These are phyloP conservation scores for Crypturellus undulatus DNA, from an alignment of 2,113 vertebrate species.

Conservation along the genomic window DNA sequence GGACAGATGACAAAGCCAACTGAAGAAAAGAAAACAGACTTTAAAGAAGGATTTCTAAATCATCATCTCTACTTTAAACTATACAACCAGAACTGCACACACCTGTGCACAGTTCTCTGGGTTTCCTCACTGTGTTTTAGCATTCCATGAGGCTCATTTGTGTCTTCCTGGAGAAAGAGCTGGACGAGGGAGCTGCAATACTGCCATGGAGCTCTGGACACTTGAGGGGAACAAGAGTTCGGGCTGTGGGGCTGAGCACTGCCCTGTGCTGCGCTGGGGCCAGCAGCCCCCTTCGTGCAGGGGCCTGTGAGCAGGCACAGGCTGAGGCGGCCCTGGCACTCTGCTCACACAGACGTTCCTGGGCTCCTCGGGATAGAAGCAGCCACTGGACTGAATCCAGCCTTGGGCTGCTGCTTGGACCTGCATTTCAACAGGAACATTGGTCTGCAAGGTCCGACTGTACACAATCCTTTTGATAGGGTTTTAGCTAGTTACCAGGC, in stretches of 20 bases:
- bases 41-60: background rate
- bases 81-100: background rate
- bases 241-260: fast-evolving
- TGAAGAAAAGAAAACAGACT: background rate
- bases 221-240: background rate
- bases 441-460: background rate
- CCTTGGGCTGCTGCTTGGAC: background rate
- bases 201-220: background rate
- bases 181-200: background rate
- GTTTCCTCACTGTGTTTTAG: background rate
- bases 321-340: background rate
- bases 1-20: background rate
- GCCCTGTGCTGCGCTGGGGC: background rate
- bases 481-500: too few relatives aligned
- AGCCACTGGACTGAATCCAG: background rate
- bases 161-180: background rate
- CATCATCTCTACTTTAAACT: background rate
- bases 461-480: too few relatives aligned
- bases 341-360: background rate
- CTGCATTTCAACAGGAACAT: background rate
- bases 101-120: background rate
- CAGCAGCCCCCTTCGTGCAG: background rate
- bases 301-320: background rate
- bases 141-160: background rate
- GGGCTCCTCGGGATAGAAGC: background rate